Percentiles rank a stretch among this genome's conserved stretches.
Evolutionary conservation across 2,888 invertebrate genomes (phyloP).

Genomic region (Pediacus dermestoides): DNA sequence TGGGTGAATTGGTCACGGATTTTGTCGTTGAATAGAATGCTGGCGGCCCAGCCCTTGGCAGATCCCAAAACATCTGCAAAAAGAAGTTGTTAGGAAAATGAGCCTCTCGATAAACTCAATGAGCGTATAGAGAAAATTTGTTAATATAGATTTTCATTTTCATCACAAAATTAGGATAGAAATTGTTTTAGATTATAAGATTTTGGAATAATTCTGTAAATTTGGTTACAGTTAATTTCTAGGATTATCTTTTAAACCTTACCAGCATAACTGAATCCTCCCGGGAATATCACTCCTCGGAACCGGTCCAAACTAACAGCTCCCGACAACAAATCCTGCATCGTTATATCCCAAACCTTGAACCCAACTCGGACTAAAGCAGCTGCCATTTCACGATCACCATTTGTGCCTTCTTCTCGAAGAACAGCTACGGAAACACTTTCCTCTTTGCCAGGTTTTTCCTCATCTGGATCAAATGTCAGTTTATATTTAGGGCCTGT

Average conservation of each 20-base stretch:
- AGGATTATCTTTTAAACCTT: slow-evolving; percentile 25
- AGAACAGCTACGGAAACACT: slow-evolving; percentile 79
- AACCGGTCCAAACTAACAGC: slow-evolving; percentile 73
- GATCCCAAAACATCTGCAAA: slow-evolving; percentile 86
- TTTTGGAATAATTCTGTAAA: too few relatives aligned
- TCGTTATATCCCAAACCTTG: slow-evolving; percentile 90
- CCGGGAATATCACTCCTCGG: slow-evolving; percentile 89
- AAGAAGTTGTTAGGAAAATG: too few relatives aligned
- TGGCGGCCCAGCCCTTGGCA: slow-evolving; percentile 97
- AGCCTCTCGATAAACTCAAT: not conserved
- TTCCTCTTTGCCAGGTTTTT: slow-evolving; percentile 44
- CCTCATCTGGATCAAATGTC: slow-evolving; percentile 65
- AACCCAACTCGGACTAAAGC: slow-evolving; percentile 82
- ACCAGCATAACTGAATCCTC: slow-evolving; percentile 99
- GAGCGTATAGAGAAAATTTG: not conserved
- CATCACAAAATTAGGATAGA: too few relatives aligned
- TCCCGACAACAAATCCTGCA: slow-evolving; percentile 80
- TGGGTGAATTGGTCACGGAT: slow-evolving; percentile 72
- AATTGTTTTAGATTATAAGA: too few relatives aligned
- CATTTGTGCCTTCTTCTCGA: slow-evolving; percentile 95
- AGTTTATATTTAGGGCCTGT: slow-evolving; percentile 68
- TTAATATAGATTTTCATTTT: not conserved
- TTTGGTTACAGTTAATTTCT: too few relatives aligned
- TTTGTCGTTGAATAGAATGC: slow-evolving; percentile 74
- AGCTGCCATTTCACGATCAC: slow-evolving; percentile 97